Conservation (phyloP, 2,797 vertebrate species). For the Tiaroga cobitis region DNA sequence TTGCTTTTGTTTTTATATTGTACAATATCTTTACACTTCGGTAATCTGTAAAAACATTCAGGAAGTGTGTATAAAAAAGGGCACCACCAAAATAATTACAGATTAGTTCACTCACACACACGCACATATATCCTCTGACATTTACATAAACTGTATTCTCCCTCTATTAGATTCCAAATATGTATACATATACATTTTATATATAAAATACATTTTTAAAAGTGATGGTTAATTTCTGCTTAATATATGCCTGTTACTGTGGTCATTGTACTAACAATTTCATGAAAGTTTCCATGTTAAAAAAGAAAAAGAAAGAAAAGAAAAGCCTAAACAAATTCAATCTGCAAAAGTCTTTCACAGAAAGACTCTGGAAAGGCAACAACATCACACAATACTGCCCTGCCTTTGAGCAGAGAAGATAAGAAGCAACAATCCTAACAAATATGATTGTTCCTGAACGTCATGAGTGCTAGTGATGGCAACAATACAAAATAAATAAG, state of each 20-base stretch:
- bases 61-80: slow-evolving; percentile 78
- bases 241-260: slow-evolving; percentile 66
- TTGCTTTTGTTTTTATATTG: slow-evolving; percentile 66
- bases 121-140: slow-evolving; percentile 68
- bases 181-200: slow-evolving; percentile 75
- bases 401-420: slow-evolving; percentile 67
- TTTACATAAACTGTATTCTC: slow-evolving; percentile 77
- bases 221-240: slow-evolving; percentile 72
- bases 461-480: slow-evolving; percentile 53
- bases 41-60: slow-evolving; percentile 84
- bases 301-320: neutral
- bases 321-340: slow-evolving; percentile 55
- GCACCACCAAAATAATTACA: slow-evolving; percentile 74
- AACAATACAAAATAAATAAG: slow-evolving; percentile 73
- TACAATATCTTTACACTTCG: slow-evolving; percentile 75
- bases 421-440: slow-evolving; percentile 57
- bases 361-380: slow-evolving; percentile 80
- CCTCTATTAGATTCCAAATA: slow-evolving; percentile 77
- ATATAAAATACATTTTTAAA: slow-evolving; percentile 82
- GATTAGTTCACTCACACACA: slow-evolving; percentile 73
- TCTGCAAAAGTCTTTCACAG: slow-evolving; percentile 81
- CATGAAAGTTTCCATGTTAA: slow-evolving; percentile 68
- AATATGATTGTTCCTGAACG: slow-evolving; percentile 64
- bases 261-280: slow-evolving; percentile 61
- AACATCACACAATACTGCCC: slow-evolving; percentile 68